Evolutionary conservation across 2,888 invertebrate species (phyloP).

Genomic region (Pimpla rufipes): DNA sequence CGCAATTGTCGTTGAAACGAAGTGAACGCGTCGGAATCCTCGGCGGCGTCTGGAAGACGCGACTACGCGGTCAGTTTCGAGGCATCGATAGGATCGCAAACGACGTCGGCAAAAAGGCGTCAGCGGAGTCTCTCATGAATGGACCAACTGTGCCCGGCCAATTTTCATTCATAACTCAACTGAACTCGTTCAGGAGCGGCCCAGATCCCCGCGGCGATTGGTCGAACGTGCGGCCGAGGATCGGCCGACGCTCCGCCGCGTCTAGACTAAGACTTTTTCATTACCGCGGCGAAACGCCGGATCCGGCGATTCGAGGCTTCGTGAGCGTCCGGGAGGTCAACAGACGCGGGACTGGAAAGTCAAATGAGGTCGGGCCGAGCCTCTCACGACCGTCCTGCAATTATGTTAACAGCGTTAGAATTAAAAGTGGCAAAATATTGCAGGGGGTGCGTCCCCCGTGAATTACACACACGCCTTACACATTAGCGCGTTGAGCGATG

Average conservation of each 20-base stretch:
- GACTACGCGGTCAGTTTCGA: slow-evolving; percentile 17
- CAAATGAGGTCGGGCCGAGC: slow-evolving; percentile 46
- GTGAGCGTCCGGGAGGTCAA: not conserved
- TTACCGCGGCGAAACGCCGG: not conserved
- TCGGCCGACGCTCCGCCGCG: slow-evolving; percentile 17
- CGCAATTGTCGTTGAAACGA: slow-evolving; percentile 25
- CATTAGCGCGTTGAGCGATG: not conserved
- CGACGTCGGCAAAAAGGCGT: slow-evolving; percentile 26
- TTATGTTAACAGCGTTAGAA: slow-evolving; percentile 73
- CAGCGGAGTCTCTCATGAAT: slow-evolving; percentile 42
- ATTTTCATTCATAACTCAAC: slow-evolving; percentile 40
- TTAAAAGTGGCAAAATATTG: slow-evolving; percentile 68
- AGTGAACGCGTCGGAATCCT: slow-evolving; percentile 11
- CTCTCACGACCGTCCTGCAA: slow-evolving; percentile 49
- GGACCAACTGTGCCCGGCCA: slow-evolving; percentile 41
- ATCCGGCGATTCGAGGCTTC: slow-evolving; percentile 15
- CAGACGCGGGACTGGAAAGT: slow-evolving; percentile 12
- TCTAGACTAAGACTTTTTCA: slow-evolving; percentile 38
- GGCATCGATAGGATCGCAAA: slow-evolving; percentile 55
- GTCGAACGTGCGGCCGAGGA: not conserved
- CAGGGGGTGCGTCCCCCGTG: slow-evolving; percentile 68
- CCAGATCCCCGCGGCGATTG: slow-evolving; percentile 1
- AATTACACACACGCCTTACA: slow-evolving; percentile 65
- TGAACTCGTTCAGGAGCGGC: not conserved
- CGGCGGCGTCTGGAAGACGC: slow-evolving; percentile 41